A percentile compares a stretch with the other conserved stretches of the same genome.
Conservation (phyloP, 2,797 vertebrate species). For the Brachymystax lenok region DNA sequence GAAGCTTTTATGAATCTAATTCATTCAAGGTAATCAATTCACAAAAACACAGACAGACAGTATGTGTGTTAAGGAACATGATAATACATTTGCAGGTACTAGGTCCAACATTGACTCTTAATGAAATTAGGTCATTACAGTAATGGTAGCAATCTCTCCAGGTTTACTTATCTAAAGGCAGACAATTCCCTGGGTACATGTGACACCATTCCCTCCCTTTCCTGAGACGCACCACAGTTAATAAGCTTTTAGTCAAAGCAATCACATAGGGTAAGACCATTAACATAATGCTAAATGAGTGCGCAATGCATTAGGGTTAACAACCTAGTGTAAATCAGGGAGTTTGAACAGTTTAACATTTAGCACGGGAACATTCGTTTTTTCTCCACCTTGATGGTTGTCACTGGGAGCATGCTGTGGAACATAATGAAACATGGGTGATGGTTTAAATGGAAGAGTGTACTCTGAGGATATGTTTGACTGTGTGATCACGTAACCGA, state of each 20-base stretch:
- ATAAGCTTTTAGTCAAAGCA: conserved; percentile 74
- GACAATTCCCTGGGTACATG: conserved; percentile 46
- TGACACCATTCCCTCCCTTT: conserved; percentile 43
- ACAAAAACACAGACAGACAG: conserved; percentile 33
- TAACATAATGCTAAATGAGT: conserved; percentile 71
- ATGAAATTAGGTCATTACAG: conserved; percentile 58
- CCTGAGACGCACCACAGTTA: conserved; percentile 55
- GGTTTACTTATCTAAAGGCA: conserved; percentile 58
- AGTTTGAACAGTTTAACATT: conserved; percentile 63
- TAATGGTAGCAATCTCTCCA: conserved; percentile 57
- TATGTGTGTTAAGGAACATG: conserved; percentile 20
- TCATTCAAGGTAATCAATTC: too few species aligned
- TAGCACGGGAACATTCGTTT: conserved; percentile 62
- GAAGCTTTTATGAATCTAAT: too few species aligned
- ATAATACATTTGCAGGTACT: conserved; percentile 48
- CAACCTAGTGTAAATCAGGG: conserved; percentile 59
- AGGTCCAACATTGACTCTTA: conserved; percentile 41
- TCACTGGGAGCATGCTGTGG: conserved; percentile 31
- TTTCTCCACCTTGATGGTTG: conserved; percentile 47
- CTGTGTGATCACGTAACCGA: too few species aligned
- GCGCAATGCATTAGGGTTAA: conserved; percentile 71
- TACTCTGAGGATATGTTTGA: conserved; percentile 28
- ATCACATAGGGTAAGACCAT: conserved; percentile 56
- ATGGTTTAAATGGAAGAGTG: conserved; percentile 45
- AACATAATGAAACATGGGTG: conserved; percentile 42